Percentiles rank a stretch among this genome's conserved stretches.
Conservation (phyloP, 2,113 vertebrate genomes). For the Rhagologus leucostigma region DNA sequence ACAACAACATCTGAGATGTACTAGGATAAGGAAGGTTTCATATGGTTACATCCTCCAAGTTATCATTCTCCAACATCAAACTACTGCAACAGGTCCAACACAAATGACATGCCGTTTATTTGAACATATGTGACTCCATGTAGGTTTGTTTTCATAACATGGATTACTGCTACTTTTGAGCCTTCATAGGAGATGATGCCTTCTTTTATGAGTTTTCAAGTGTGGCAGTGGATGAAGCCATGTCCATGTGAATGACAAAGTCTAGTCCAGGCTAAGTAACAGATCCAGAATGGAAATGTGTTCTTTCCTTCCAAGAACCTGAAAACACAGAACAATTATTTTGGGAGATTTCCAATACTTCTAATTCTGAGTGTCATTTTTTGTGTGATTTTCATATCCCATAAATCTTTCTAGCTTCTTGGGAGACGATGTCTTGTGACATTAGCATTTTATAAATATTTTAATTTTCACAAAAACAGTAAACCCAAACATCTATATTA, state of each 20-base stretch:
- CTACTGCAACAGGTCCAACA: not conserved
- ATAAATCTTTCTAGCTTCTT: not conserved
- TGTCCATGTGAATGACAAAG: not conserved
- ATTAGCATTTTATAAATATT: not conserved
- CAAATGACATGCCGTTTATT: not conserved
- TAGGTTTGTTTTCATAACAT: not conserved
- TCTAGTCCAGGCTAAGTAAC: not conserved
- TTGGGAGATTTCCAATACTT: not conserved
- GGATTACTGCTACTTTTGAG: not conserved
- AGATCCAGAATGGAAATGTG: not conserved
- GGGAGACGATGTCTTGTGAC: not conserved
- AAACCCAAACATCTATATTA: not conserved
- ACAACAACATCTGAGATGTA: not conserved
- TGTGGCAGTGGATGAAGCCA: not conserved
- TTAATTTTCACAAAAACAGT: not conserved
- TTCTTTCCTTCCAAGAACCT: not conserved
- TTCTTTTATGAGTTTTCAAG: not conserved
- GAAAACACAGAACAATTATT: not conserved
- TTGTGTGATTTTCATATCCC: not conserved
- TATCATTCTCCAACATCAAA: not conserved
- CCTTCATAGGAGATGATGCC: not conserved
- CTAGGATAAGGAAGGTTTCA: not conserved
- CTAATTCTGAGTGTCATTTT: not conserved
- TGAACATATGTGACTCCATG: not conserved
- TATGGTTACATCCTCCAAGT: not conserved